Conservation (phyloP, 1,140 invertebrate species). For the Drosophila kanapiae region DNA sequence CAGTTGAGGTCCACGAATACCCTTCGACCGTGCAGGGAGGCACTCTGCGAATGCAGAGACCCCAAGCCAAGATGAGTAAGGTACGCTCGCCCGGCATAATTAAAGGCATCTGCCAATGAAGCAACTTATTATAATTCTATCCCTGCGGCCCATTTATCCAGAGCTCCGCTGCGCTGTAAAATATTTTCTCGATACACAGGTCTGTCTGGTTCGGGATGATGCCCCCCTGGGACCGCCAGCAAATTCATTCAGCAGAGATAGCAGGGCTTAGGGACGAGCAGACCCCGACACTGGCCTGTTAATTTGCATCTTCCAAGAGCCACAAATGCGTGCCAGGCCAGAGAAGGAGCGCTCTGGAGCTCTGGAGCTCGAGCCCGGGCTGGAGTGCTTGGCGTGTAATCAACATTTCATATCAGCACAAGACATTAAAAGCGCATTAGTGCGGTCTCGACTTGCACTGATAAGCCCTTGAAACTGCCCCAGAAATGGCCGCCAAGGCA, state of each 20-base stretch:
- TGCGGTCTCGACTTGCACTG: constrained; percentile 68
- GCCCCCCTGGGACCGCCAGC: not conserved
- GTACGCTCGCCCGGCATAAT: constrained; percentile 52
- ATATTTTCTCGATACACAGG: constrained; percentile 57
- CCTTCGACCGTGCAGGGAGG: constrained; percentile 13
- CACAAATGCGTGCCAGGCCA: constrained; percentile 20
- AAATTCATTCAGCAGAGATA: constrained; percentile 60
- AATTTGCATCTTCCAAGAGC: constrained; percentile 72
- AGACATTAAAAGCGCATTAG: constrained; percentile 85
- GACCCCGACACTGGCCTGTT: constrained; percentile 28
- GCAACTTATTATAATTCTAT: constrained; percentile 84
- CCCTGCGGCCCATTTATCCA: constrained; percentile 81
- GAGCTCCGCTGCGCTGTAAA: constrained; percentile 31
- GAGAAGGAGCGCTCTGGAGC: constrained; percentile 10
- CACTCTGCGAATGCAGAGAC: not conserved
- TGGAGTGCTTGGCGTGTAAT: constrained; percentile 60
- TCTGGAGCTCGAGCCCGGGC: not conserved
- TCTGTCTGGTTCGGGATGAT: constrained; percentile 29
- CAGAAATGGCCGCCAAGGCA: constrained; percentile 50
- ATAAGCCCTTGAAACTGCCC: constrained; percentile 63
- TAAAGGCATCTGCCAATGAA: constrained; percentile 79
- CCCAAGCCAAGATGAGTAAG: constrained; percentile 18
- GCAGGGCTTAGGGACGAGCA: constrained; percentile 26
- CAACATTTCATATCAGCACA: constrained; percentile 83
- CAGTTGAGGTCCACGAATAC: constrained; percentile 3